These are phyloP conservation scores for Muntiacus muntjak DNA, from an alignment of 2,113 vertebrate genomes.

Conservation along the genomic window DNA sequence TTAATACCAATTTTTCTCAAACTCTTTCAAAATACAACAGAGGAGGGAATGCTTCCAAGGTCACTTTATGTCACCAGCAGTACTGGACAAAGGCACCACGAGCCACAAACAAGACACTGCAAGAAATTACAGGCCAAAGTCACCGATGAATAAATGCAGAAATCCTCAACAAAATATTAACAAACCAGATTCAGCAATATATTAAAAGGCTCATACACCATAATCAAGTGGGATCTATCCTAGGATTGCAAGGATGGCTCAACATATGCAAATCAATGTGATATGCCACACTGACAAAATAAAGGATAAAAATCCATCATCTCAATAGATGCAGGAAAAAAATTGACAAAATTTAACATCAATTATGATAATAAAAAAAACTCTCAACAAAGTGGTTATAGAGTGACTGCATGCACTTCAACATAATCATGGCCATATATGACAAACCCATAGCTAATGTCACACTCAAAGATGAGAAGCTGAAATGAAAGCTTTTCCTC, in stretches of 20 bases:
- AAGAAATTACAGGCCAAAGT: neutral
- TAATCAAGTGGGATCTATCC: neutral
- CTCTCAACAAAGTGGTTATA: neutral
- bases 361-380: neutral
- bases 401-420: neutral
- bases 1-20: neutral
- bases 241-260: neutral
- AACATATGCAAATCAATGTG: neutral
- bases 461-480: neutral
- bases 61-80: neutral
- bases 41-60: neutral
- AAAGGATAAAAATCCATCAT: neutral
- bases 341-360: neutral
- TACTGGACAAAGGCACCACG: neutral
- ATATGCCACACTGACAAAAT: neutral
- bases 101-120: neutral
- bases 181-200: neutral
- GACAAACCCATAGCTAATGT: neutral
- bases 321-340: neutral
- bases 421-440: neutral
- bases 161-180: neutral
- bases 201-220: neutral
- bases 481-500: neutral
- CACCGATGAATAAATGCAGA: neutral
- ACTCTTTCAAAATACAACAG: neutral